These are phyloP conservation scores for Hecatera dysodea DNA, from an alignment of 2,888 invertebrate species.

Conservation along the genomic window DNA sequence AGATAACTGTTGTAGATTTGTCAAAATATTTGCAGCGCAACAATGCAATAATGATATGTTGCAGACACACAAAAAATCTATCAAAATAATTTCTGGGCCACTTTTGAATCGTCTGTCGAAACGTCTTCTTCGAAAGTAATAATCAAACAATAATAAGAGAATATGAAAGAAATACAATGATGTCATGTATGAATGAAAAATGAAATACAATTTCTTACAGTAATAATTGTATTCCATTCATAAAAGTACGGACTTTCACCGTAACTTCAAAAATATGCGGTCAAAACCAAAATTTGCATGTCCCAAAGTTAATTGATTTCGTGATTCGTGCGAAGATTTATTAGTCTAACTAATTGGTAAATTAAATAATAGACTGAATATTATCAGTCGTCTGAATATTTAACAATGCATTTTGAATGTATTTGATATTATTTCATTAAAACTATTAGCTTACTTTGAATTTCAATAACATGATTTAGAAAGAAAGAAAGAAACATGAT, in stretches of 20 bases:
- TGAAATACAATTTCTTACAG: slow-evolving; percentile 12
- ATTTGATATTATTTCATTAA: background rate
- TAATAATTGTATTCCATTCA: slow-evolving; percentile 23
- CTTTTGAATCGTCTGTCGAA: slow-evolving; percentile 11
- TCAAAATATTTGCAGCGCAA: slow-evolving; percentile 29
- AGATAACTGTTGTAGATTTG: slow-evolving; percentile 4
- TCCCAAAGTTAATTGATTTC: slow-evolving; percentile 41
- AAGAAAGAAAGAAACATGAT: too few species aligned
- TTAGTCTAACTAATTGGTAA: slow-evolving; percentile 42
- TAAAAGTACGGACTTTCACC: slow-evolving; percentile 41
- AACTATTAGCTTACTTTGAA: background rate
- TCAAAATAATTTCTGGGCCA: slow-evolving; percentile 12
- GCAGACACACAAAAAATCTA: slow-evolving; percentile 35
- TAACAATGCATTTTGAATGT: background rate
- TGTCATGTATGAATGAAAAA: slow-evolving; percentile 1
- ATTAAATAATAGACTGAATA: slow-evolving; percentile 30
- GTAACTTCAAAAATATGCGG: slow-evolving; percentile 11
- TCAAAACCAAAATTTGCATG: slow-evolving; percentile 33
- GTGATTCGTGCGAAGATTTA: slow-evolving; percentile 37
- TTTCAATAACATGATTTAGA: too few species aligned
- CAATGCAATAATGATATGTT: background rate
- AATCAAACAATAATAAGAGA: slow-evolving; percentile 2
- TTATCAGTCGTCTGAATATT: slow-evolving; percentile 27
- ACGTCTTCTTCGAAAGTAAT: slow-evolving; percentile 3
- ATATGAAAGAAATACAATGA: slow-evolving; percentile 9